phyloP scores from a whole-genome alignment of 1,140 invertebrate genomes.

The Steinernema feltiae region DNA sequence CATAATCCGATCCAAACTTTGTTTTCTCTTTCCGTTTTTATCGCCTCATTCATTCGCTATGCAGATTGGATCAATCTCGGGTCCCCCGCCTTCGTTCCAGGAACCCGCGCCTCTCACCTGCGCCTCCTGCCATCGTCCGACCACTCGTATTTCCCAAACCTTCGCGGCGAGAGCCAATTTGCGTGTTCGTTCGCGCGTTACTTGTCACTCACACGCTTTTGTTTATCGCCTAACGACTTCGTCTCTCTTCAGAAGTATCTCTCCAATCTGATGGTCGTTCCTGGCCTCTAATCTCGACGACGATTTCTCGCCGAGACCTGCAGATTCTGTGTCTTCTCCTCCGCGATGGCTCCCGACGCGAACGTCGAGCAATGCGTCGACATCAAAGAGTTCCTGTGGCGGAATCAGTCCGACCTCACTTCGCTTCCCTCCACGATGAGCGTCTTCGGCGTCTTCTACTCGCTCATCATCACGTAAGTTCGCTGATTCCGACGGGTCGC shows the following conservation, averaged over 20 bases:
- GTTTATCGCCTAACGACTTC: too few relatives aligned
- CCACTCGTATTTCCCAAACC: too few relatives aligned
- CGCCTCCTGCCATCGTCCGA: neutral
- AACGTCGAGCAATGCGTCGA: slow-evolving; percentile 22
- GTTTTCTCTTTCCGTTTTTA: neutral
- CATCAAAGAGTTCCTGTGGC: slow-evolving; percentile 31
- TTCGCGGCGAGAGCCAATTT: too few relatives aligned
- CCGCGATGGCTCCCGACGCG: neutral
- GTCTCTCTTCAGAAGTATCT: too few relatives aligned
- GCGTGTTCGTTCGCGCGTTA: too few relatives aligned
- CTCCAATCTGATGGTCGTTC: neutral
- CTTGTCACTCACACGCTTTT: neutral
- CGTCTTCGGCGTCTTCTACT: slow-evolving; percentile 30
- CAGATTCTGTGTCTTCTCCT: too few relatives aligned
- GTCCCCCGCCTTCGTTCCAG: neutral
- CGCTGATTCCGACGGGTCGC: too few relatives aligned
- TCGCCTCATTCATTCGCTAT: slow-evolving; percentile 5
- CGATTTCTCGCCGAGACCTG: too few relatives aligned
- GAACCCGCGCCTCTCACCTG: neutral
- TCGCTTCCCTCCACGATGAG: slow-evolving; percentile 19
- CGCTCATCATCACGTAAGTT: slow-evolving; percentile 34
- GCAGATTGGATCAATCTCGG: neutral
- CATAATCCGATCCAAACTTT: slow-evolving; percentile 10
- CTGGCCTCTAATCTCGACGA: neutral
- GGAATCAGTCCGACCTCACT: slow-evolving; percentile 28